A percentile compares a stretch with the other conserved stretches of the same genome.
Conservation (phyloP, 2,888 invertebrate genomes). For the Drosophila infuscata region DNA sequence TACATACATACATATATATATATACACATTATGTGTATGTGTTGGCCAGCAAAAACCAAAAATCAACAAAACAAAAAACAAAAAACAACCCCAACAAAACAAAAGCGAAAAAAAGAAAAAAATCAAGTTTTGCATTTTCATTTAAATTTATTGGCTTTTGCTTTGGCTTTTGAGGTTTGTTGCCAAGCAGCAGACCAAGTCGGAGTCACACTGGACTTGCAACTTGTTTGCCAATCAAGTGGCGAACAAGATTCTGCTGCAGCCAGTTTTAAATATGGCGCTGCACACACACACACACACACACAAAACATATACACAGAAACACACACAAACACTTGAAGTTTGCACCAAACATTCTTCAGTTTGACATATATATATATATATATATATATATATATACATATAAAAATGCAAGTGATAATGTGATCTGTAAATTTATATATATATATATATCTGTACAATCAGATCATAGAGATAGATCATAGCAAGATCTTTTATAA, state of each 20-base stretch:
- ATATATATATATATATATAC: background rate
- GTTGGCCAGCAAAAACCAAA: background rate
- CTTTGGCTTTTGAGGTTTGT: conserved; percentile 40
- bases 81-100: conserved; percentile 56
- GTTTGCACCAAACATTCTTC: conserved; percentile 25
- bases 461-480: background rate
- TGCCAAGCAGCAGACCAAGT: conserved; percentile 34
- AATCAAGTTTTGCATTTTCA: conserved; percentile 81
- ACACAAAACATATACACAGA: too few relatives aligned
- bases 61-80: conserved; percentile 3
- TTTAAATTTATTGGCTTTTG: conserved; percentile 70
- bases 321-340: conserved; percentile 19
- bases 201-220: conserved; percentile 45
- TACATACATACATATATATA: background rate
- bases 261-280: conserved; percentile 65
- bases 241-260: conserved; percentile 59
- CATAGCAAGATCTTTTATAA: background rate
- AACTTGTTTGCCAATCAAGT: conserved; percentile 69
- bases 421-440: background rate
- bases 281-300: conserved; percentile 19
- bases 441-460: background rate
- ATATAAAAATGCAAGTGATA: background rate
- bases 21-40: background rate
- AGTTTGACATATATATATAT: conserved; percentile 16
- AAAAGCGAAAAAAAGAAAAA: conserved; percentile 23